phyloP scores from a whole-genome alignment of 64 coral and sea anemone species.

The Montipora cactus region DNA sequence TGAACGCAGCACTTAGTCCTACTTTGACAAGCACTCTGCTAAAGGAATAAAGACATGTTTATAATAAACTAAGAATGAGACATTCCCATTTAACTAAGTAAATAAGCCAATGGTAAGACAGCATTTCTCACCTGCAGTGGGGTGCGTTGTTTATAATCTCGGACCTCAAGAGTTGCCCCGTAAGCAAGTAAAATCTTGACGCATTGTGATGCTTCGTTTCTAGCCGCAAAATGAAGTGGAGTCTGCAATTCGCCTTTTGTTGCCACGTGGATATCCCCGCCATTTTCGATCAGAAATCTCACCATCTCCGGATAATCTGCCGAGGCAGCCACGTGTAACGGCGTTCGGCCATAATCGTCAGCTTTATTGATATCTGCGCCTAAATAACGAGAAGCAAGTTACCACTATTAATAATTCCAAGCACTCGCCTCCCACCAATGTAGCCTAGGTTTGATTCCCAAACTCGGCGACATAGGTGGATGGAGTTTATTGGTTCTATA shows the following conservation, averaged over 20 bases:
- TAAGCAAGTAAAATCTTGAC: conserved; percentile 76
- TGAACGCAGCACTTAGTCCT: no score
- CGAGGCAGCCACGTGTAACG: conserved; percentile 69
- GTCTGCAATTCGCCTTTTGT: conserved; percentile 80
- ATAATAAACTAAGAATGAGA: no score
- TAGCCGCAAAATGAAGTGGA: conserved; percentile 82
- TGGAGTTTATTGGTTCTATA: no score
- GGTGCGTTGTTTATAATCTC: conserved; percentile 82
- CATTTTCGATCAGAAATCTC: conserved; percentile 67
- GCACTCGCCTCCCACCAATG: no score
- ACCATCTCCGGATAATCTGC: conserved; percentile 86
- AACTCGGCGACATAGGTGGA: no score
- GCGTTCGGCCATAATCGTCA: conserved; percentile 74
- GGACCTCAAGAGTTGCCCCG: conserved; percentile 63
- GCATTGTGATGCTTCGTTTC: conserved; percentile 73
- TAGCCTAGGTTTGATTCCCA: no score
- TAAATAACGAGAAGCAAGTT: background rate
- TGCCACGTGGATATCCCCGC: conserved; percentile 50
- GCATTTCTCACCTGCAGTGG: conserved; percentile 65
- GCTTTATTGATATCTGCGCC: conserved; percentile 70
- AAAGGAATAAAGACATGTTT: no score
- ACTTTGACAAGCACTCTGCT: no score
- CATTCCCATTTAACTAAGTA: background rate
- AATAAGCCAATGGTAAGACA: background rate
- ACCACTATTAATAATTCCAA: background rate